Conservation (phyloP, 2,888 invertebrate genomes). For the Callyntrura guangdongensis region DNA sequence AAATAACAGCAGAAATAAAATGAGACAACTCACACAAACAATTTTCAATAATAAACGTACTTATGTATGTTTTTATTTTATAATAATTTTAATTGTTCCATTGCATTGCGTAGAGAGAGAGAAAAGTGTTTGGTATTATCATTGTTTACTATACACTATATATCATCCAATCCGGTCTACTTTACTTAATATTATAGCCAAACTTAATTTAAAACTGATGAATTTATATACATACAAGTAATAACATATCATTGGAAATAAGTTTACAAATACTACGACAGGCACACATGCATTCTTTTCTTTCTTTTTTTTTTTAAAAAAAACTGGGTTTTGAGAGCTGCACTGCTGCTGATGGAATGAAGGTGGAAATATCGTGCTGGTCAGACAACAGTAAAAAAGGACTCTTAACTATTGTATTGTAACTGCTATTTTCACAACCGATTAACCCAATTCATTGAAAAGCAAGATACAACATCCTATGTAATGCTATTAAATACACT, state of each 20-base stretch:
- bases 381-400: conserved; percentile 21
- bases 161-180: conserved; percentile 56
- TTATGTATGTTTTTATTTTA: conserved; percentile 67
- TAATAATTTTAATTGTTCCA: conserved; percentile 60
- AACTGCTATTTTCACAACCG: conserved; percentile 56
- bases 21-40: too few relatives aligned
- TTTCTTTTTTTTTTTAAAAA: conserved; percentile 27
- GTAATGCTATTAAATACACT: conserved; percentile 34
- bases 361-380: conserved; percentile 15
- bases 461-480: conserved; percentile 32
- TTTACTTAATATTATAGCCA: conserved; percentile 10
- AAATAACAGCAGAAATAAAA: conserved; percentile 61
- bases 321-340: not conserved
- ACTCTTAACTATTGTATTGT: not conserved
- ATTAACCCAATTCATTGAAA: conserved; percentile 67
- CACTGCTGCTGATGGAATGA: not conserved
- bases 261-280: not conserved
- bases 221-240: not conserved
- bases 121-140: conserved; percentile 61
- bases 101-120: conserved; percentile 73
- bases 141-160: conserved; percentile 43
- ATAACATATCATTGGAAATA: conserved; percentile 6
- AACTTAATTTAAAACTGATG: conserved; percentile 48
- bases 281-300: not conserved
- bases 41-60: conserved; percentile 62